Conservation (phyloP, 2,888 invertebrate genomes). For the Omphaloscelis lunosa region DNA sequence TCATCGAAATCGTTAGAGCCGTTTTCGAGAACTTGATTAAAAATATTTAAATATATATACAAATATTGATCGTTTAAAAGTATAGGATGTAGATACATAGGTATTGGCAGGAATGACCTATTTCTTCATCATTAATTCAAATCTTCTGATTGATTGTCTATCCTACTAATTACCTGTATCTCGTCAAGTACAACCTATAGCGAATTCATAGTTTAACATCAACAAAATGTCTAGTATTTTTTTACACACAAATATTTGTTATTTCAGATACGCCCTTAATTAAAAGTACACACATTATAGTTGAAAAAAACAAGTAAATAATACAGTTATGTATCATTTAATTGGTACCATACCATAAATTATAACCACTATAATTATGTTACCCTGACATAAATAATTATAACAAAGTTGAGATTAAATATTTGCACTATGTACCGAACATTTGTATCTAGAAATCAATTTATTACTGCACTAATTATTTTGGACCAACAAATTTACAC, state of each 20-base stretch:
- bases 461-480: slow-evolving; percentile 30
- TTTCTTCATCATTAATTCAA: neutral
- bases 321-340: slow-evolving; percentile 13
- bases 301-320: neutral
- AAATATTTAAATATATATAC: no score
- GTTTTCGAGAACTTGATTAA: no score
- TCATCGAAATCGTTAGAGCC: no score
- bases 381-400: slow-evolving; percentile 54
- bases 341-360: slow-evolving; percentile 6
- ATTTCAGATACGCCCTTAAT: neutral
- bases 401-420: slow-evolving; percentile 31
- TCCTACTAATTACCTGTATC: neutral
- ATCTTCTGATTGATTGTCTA: neutral
- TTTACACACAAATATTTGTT: neutral
- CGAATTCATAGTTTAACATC: neutral
- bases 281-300: neutral
- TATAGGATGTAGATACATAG: no score
- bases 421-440: slow-evolving; percentile 16
- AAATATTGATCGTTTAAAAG: no score
- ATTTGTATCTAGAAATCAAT: slow-evolving; percentile 50
- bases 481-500: slow-evolving; percentile 40
- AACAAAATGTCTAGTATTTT: neutral
- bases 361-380: slow-evolving; percentile 27
- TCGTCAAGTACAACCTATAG: neutral
- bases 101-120: neutral